A percentile compares a stretch with the other conserved stretches of the same genome.
phyloP scores from a whole-genome alignment of 2,797 vertebrate species.

The Anabas testudineus region DNA sequence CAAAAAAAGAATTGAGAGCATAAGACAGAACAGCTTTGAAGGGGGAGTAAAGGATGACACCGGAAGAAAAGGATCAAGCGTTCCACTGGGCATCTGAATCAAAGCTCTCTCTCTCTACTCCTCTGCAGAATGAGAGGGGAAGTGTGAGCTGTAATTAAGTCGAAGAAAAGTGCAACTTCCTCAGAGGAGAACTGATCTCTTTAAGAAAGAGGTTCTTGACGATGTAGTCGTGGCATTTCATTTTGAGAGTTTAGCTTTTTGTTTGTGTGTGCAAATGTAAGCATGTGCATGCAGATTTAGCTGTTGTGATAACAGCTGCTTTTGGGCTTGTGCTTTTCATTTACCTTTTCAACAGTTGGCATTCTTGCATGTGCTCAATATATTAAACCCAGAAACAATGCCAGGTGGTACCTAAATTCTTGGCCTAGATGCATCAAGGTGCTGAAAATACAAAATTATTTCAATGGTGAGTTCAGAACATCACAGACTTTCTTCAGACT shows the following conservation, averaged over 20 bases:
- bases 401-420: slow-evolving; percentile 12
- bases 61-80: slow-evolving; percentile 71
- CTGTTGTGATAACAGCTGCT: slow-evolving; percentile 27
- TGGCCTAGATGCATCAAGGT: slow-evolving; percentile 8
- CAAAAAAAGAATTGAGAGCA: slow-evolving; percentile 26
- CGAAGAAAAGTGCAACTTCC: slow-evolving; percentile 55
- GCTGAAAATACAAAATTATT: slow-evolving; percentile 10
- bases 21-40: slow-evolving; percentile 53
- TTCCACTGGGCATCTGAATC: slow-evolving; percentile 75
- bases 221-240: slow-evolving; percentile 28
- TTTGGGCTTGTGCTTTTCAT: slow-evolving; percentile 10
- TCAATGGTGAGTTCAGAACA: background rate
- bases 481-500: background rate
- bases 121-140: slow-evolving; percentile 47
- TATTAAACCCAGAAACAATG: slow-evolving; percentile 1
- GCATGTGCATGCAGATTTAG: background rate
- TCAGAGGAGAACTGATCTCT: slow-evolving; percentile 62
- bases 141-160: slow-evolving; percentile 76
- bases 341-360: slow-evolving; percentile 19
- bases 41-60: slow-evolving; percentile 57
- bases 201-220: slow-evolving; percentile 46
- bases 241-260: slow-evolving; percentile 55
- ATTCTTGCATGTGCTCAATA: slow-evolving; percentile 1
- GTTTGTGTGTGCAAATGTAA: slow-evolving; percentile 38
- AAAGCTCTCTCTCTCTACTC: slow-evolving; percentile 60